Conservation (phyloP, 2,797 vertebrate species). For the Menidia menidia region DNA sequence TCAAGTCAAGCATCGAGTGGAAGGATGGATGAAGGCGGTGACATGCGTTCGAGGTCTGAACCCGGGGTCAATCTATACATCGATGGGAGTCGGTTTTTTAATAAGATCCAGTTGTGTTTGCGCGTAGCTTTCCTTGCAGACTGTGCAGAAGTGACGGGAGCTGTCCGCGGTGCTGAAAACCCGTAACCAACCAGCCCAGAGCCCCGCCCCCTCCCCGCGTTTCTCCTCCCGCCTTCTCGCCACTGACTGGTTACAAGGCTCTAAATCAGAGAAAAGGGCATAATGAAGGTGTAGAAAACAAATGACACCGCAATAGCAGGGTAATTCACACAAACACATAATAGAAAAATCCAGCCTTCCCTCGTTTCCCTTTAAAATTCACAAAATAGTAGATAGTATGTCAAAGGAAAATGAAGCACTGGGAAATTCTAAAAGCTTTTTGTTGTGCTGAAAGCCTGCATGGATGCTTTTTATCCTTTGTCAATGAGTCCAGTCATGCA, state of each 20-base stretch:
- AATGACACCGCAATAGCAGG: constrained; percentile 17
- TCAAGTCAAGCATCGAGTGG: constrained; percentile 32
- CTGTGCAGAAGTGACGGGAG: constrained; percentile 60
- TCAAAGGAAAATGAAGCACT: background rate
- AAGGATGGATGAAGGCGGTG: background rate
- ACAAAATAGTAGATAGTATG: too few species aligned
- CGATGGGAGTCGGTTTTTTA: constrained; percentile 2
- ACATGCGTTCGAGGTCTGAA: constrained; percentile 1
- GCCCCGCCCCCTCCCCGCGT: constrained; percentile 26
- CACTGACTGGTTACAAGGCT: constrained; percentile 54
- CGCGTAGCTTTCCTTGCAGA: constrained; percentile 61
- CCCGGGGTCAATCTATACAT: constrained; percentile 11
- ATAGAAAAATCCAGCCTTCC: background rate
- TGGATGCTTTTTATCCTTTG: background rate
- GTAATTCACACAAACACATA: background rate
- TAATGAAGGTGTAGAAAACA: constrained; percentile 16
- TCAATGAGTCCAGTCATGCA: background rate
- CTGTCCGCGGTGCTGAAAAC: constrained; percentile 79
- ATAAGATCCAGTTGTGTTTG: constrained; percentile 30
- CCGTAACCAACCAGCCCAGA: constrained; percentile 36
- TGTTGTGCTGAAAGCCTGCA: background rate
- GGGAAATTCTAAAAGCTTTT: background rate
- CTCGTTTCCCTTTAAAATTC: too few species aligned
- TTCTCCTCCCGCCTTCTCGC: constrained; percentile 36
- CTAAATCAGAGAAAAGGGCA: constrained; percentile 28